Conservation (phyloP, 2,888 invertebrate species). For the Hydrotaea diabolus region DNA sequence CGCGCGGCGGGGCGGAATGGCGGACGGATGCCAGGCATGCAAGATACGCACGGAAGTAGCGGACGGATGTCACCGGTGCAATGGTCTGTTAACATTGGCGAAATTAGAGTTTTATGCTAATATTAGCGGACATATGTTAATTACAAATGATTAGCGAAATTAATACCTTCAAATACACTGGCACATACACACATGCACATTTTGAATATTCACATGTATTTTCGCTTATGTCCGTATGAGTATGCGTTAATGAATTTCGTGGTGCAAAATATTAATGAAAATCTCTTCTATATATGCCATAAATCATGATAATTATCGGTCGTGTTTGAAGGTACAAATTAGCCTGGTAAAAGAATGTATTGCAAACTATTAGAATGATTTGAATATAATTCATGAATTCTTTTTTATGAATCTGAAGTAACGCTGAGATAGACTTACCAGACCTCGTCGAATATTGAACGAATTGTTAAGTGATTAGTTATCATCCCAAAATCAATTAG, state of each 20-base stretch:
- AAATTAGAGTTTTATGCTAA: constrained; percentile 55
- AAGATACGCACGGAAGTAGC: not conserved
- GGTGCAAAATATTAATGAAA: constrained; percentile 9
- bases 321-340: constrained; percentile 4
- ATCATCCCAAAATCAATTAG: no score
- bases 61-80: constrained; percentile 53
- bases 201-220: no score
- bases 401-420: no score
- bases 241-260: constrained; percentile 1
- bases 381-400: no score
- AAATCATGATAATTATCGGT: constrained; percentile 31
- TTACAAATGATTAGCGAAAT: constrained; percentile 40
- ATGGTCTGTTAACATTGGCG: constrained; percentile 55
- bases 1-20: not conserved
- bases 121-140: constrained; percentile 32
- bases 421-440: no score
- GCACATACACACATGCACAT: not conserved
- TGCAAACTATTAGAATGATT: no score
- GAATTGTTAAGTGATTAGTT: no score
- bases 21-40: not conserved
- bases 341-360: not conserved
- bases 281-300: not conserved
- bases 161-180: constrained; percentile 15
- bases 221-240: not conserved
- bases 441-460: no score